A percentile compares a stretch with the other conserved stretches of the same genome.
These are phyloP conservation scores for Margarornis squamiger DNA, from an alignment of 2,797 vertebrate species.

Conservation along the genomic window DNA sequence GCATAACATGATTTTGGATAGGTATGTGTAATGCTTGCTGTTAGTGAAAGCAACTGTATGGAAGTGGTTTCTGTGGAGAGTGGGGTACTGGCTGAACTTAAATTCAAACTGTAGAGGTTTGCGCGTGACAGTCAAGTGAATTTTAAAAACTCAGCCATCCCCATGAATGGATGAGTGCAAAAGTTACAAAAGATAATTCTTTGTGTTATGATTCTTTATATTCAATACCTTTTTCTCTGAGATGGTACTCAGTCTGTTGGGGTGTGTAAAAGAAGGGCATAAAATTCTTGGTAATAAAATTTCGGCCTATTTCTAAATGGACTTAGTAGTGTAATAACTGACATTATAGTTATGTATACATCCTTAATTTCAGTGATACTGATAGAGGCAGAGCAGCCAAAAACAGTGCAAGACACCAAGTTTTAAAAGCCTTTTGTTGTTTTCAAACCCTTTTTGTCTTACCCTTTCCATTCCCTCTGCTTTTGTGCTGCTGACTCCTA, in stretches of 20 bases:
- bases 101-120: background rate
- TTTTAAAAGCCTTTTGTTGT: background rate
- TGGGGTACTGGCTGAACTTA: background rate
- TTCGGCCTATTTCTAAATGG: background rate
- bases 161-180: background rate
- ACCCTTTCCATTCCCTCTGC: background rate
- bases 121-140: background rate
- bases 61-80: background rate
- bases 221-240: background rate
- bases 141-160: background rate
- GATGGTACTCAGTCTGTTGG: background rate
- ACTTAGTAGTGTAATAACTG: background rate
- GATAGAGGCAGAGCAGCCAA: background rate
- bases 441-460: background rate
- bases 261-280: background rate
- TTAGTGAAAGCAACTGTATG: background rate
- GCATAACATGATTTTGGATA: accelerated
- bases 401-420: background rate
- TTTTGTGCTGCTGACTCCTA: background rate
- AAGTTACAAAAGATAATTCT: background rate
- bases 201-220: background rate
- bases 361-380: background rate
- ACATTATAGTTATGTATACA: background rate
- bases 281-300: background rate
- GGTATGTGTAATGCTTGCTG: background rate